Evolutionary conservation across 2,797 vertebrate species (phyloP).

Genomic region (Mergus octosetaceus): DNA sequence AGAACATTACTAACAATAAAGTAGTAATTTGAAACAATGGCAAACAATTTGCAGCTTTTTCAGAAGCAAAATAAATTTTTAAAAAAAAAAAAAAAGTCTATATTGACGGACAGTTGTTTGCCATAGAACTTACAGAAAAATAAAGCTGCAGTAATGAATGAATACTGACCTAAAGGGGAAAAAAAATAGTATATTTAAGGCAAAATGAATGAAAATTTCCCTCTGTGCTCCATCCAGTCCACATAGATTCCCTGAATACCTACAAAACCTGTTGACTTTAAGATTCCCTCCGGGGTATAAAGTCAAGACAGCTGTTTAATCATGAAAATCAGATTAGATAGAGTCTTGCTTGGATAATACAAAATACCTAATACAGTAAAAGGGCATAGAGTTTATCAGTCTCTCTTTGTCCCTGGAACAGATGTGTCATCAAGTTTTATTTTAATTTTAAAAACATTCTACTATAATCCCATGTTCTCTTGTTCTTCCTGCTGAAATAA

Average conservation of each 20-base stretch:
- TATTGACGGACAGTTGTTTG: not conserved
- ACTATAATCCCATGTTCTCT: not conserved
- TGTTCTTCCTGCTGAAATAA: not conserved
- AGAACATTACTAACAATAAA: not conserved
- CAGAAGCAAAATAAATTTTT: not conserved
- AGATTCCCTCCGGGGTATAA: not conserved
- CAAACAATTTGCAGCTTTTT: not conserved
- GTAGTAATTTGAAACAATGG: not conserved
- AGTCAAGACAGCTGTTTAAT: not conserved
- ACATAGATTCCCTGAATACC: not conserved
- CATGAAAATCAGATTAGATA: not conserved
- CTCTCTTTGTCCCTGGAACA: not conserved
- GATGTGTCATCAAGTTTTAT: not conserved
- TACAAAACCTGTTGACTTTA: not conserved
- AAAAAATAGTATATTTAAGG: not conserved
- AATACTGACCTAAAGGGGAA: not conserved
- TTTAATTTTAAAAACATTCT: not conserved
- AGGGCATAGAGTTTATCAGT: not conserved
- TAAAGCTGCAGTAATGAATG: not conserved
- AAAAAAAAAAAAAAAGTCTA: not conserved
- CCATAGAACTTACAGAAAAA: not conserved
- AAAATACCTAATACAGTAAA: not conserved
- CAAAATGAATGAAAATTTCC: not conserved
- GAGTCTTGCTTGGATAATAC: not conserved
- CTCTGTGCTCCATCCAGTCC: not conserved